phyloP scores from a whole-genome alignment of 2,888 invertebrate species.

The Acanthopleura granulata region DNA sequence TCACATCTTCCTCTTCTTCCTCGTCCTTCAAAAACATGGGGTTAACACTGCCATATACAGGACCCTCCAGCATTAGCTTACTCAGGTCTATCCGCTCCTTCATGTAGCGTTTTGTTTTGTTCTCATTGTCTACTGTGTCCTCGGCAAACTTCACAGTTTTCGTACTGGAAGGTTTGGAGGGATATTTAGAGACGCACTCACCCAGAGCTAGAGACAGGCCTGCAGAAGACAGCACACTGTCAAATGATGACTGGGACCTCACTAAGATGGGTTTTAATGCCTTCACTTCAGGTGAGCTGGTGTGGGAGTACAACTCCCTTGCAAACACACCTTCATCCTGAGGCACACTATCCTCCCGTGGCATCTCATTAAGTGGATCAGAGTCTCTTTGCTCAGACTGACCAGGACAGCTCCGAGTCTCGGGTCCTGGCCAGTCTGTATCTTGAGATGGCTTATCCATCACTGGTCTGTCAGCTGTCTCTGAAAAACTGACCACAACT shows the following conservation, averaged over 20 bases:
- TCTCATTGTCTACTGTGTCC: constrained; percentile 12
- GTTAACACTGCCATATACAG: background rate
- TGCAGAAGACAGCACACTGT: background rate
- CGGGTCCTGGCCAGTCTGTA: background rate
- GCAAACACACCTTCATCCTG: too few relatives aligned
- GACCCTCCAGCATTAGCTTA: background rate
- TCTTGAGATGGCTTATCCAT: background rate
- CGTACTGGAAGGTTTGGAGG: background rate
- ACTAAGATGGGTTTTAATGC: constrained; percentile 10
- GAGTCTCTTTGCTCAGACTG: background rate
- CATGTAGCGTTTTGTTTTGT: constrained; percentile 7
- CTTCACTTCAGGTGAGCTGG: background rate
- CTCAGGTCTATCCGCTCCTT: constrained; percentile 11
- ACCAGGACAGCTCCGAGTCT: background rate
- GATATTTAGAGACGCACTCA: background rate
- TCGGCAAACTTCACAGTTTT: constrained; percentile 16
- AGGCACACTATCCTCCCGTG: too few relatives aligned
- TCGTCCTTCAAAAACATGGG: background rate
- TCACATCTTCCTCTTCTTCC: background rate
- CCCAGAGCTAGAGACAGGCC: background rate
- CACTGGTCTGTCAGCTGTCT: background rate
- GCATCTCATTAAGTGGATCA: too few relatives aligned
- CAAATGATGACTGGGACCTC: background rate
- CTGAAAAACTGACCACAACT: background rate
- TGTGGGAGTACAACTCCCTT: background rate